phyloP scores from a whole-genome alignment of 1,140 invertebrate species.

The Drosophila nigromelanica region DNA sequence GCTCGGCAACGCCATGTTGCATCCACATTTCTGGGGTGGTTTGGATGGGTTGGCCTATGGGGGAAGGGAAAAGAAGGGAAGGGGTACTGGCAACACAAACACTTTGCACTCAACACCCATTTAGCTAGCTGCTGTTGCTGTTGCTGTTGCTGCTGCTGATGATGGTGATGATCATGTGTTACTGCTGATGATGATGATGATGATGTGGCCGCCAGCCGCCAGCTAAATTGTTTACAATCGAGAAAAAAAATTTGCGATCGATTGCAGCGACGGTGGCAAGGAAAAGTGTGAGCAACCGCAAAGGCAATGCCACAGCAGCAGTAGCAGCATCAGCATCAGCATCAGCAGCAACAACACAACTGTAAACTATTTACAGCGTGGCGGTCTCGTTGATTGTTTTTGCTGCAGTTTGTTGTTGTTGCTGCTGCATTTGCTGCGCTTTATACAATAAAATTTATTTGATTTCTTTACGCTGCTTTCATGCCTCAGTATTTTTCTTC shows the following conservation, averaged over 20 bases:
- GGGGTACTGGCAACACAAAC: slow-evolving; percentile 60
- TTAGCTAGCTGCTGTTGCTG: slow-evolving; percentile 54
- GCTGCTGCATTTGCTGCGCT: slow-evolving; percentile 48
- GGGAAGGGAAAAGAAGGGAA: neutral
- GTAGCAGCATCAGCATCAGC: slow-evolving; percentile 18
- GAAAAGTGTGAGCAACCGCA: slow-evolving; percentile 71
- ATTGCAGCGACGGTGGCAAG: slow-evolving; percentile 56
- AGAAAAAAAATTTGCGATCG: slow-evolving; percentile 69
- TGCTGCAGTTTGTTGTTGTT: slow-evolving; percentile 27
- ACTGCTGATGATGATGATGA: slow-evolving; percentile 45
- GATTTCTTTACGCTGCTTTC: slow-evolving; percentile 79
- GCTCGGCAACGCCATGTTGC: slow-evolving; percentile 60
- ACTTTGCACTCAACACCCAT: slow-evolving; percentile 81
- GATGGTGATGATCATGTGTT: slow-evolving; percentile 6
- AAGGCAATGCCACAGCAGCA: slow-evolving; percentile 22
- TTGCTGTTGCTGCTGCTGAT: neutral
- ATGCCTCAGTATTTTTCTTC: slow-evolving; percentile 79
- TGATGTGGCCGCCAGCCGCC: slow-evolving; percentile 59
- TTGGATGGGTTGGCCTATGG: slow-evolving; percentile 13
- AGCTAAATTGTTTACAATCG: slow-evolving; percentile 77
- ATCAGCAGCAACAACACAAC: slow-evolving; percentile 42
- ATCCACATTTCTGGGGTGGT: slow-evolving; percentile 25
- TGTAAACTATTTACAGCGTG: slow-evolving; percentile 78
- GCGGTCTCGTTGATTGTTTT: slow-evolving; percentile 73
- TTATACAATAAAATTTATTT: slow-evolving; percentile 82